Evolutionary conservation across 2,888 invertebrate genomes (phyloP).

Genomic region (Hetaerina titia): DNA sequence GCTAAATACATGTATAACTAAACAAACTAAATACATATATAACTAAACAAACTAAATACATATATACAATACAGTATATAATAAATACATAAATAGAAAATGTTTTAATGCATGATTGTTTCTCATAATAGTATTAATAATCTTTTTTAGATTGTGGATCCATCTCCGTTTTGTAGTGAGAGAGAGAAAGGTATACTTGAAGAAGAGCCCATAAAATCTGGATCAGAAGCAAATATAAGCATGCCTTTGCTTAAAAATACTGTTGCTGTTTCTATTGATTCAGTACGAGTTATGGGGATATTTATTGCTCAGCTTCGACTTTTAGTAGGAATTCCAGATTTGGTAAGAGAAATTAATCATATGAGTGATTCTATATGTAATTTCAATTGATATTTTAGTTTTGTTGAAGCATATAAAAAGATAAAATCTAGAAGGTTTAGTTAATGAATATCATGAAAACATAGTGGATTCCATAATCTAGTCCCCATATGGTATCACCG

Average conservation of each 20-base stretch:
- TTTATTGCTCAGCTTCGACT: slow-evolving; percentile 88
- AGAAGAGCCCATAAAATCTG: not conserved
- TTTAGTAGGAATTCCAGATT: slow-evolving; percentile 85
- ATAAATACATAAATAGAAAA: not conserved
- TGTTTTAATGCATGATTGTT: not conserved
- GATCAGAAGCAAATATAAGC: not conserved
- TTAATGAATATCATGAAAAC: no score
- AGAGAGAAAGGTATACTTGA: not conserved
- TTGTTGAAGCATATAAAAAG: not conserved
- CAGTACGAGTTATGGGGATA: slow-evolving; percentile 85
- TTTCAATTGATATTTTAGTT: not conserved
- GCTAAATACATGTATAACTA: no score
- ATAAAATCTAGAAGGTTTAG: no score
- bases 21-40: no score
- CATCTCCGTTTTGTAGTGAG: slow-evolving; percentile 60
- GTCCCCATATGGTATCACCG: no score
- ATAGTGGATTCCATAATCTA: no score
- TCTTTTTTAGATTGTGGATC: slow-evolving; percentile 32
- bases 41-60: no score
- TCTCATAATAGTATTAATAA: no score
- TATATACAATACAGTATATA: no score
- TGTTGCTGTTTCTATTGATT: slow-evolving; percentile 76
- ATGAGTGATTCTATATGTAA: no score
- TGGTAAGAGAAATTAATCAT: slow-evolving; percentile 76
- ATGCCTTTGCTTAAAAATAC: slow-evolving; percentile 66